These are phyloP conservation scores for Cygnus atratus DNA, from an alignment of 2,113 vertebrate species.

Conservation along the genomic window DNA sequence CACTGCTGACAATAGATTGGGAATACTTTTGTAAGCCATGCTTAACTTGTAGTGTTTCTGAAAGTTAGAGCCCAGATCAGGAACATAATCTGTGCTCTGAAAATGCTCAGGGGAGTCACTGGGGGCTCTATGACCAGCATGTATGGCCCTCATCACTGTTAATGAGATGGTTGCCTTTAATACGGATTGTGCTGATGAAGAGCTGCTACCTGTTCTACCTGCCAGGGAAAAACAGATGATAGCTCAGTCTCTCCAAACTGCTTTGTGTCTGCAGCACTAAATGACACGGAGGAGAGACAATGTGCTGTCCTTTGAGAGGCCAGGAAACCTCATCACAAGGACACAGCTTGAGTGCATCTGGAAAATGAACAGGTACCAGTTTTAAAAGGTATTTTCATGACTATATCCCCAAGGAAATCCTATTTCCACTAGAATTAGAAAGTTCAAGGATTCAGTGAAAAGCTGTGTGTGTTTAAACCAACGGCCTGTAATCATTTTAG, in stretches of 20 bases:
- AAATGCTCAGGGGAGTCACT: neutral
- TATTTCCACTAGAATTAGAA: neutral
- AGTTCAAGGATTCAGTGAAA: neutral
- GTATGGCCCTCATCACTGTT: neutral
- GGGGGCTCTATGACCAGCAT: too few relatives aligned
- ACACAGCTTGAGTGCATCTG: neutral
- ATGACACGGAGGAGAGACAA: fast-evolving
- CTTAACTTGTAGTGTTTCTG: neutral
- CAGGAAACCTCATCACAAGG: neutral
- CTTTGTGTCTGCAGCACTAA: neutral
- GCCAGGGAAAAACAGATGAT: neutral
- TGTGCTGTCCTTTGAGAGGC: neutral
- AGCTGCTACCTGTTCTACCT: neutral
- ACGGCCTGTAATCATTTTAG: neutral
- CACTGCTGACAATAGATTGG: neutral
- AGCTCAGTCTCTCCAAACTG: neutral
- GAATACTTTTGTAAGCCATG: neutral
- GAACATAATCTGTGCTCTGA: neutral
- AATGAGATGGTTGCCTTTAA: neutral
- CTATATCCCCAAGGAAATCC: neutral
- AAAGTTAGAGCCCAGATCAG: neutral
- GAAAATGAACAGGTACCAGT: neutral
- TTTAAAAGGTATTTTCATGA: neutral
- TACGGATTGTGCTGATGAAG: neutral
- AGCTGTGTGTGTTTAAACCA: neutral